Evolutionary conservation across 2,797 vertebrate species (phyloP), one percentile per base, ranked within the genome.

Genomic region (Phylloscopus collybita): DNA sequence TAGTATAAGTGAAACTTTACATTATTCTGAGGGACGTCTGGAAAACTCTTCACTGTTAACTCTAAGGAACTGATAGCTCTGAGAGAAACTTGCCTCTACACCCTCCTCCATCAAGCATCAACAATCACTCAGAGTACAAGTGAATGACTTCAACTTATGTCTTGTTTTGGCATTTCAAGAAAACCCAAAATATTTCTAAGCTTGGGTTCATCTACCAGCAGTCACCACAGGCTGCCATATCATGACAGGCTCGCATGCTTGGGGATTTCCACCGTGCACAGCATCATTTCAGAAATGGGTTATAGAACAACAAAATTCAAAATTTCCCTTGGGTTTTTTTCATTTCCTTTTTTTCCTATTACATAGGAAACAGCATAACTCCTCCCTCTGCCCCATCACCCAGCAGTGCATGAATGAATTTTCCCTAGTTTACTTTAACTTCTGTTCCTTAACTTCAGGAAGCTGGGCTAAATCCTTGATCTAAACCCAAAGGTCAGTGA

Each of bases 321-420:
- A 11, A 29, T 49, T 76, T 38, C 16, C 10, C n/a, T 29, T 47
- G 7, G 5, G 49, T 34, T 70, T 90, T 60, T 87, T 42, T 45
- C 9, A 17, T 50, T 90, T 80, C 23, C 3, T 40, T 40, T 47
- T 81, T 56, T 16, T 79, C 20, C 16, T 40, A 3, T 44, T 72
- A 54, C 0, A 14, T 40, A 40, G 40, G 40, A 40, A 34, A 92
- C 1, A 83, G n/a, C 6, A 6, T 16, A 76, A 45, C 9, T 36
- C 36, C 12, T 29, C 27, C 40, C 36, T n/a, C 21, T 38, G 1
- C 4, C 22, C 29, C 0, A 1, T 4, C 8, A 15, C 8, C 27
- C 20, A 54, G 5, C 0, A 65, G 26, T 2, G 3, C 21, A 42
- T 25, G 53, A 30, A 74, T 40, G 53, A 19, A 56, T 49, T 50